A percentile compares a stretch with the other conserved stretches of the same genome.
Conservation (phyloP, 2,797 vertebrate genomes). For the Galagoides demidoff region DNA sequence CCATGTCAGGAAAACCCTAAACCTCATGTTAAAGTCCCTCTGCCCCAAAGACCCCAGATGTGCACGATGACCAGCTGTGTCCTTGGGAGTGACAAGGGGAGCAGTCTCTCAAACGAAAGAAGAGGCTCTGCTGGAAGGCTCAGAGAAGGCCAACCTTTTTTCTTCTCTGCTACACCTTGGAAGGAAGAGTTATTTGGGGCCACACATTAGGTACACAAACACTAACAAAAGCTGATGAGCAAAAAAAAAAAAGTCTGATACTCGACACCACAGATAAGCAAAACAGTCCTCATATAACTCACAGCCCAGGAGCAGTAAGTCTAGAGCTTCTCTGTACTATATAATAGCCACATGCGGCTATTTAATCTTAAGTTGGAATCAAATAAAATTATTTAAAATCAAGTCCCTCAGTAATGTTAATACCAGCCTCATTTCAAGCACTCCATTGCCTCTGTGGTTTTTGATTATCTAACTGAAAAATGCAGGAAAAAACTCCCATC, state of each 20-base stretch:
- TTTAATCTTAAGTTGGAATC: neutral
- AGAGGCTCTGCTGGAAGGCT: neutral
- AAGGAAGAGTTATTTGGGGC: too few species aligned
- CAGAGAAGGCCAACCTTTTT: too few species aligned
- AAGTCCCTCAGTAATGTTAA: neutral
- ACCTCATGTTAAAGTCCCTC: neutral
- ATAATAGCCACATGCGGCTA: neutral
- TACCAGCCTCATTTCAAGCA: neutral
- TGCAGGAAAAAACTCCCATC: neutral
- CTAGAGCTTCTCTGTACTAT: neutral
- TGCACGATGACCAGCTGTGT: neutral
- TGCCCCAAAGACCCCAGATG: neutral
- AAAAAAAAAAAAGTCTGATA: too few species aligned
- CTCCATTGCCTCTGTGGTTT: neutral
- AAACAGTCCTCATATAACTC: too few species aligned
- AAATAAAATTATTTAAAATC: neutral
- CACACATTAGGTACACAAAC: too few species aligned
- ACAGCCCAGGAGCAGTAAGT: too few species aligned
- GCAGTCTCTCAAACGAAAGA: neutral
- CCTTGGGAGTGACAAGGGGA: too few species aligned
- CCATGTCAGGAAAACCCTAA: slow-evolving; percentile 25
- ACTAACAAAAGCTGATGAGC: too few species aligned
- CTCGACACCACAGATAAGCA: too few species aligned
- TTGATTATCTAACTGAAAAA: neutral
- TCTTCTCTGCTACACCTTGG: too few species aligned